phyloP scores from a whole-genome alignment of 2,888 invertebrate genomes.

The Agapostemon virescens region DNA sequence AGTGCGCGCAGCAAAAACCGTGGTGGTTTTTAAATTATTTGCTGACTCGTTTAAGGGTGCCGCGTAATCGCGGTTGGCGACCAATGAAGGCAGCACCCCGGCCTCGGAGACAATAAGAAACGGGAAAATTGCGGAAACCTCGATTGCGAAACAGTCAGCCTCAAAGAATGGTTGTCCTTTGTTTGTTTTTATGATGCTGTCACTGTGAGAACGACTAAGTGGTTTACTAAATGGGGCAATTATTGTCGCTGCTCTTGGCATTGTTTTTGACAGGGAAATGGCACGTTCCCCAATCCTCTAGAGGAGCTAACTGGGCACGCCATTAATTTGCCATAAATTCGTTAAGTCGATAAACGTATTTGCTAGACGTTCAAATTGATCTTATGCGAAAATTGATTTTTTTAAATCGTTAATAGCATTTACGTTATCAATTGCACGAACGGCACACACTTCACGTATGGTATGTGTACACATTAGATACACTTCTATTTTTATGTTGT shows the following conservation, averaged over 20 bases:
- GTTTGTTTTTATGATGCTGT: not conserved
- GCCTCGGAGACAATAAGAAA: conserved; percentile 32
- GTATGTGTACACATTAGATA: no score
- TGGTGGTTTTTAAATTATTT: conserved; percentile 48
- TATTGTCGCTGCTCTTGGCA: conserved; percentile 4
- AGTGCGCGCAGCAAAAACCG: conserved; percentile 27
- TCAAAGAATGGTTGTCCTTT: conserved; percentile 34
- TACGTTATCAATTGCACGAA: no score
- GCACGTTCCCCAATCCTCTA: not conserved
- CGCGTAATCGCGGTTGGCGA: conserved; percentile 28
- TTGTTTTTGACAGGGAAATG: not conserved
- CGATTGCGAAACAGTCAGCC: conserved; percentile 25
- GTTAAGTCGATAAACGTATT: not conserved
- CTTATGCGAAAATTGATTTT: no score
- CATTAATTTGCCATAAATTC: not conserved
- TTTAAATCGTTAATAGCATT: no score
- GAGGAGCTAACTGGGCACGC: not conserved
- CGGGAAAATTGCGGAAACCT: conserved; percentile 36
- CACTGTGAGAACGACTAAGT: not conserved
- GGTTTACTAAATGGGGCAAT: conserved; percentile 17
- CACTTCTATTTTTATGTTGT: no score
- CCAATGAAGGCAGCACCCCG: conserved; percentile 27
- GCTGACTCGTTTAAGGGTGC: conserved; percentile 24
- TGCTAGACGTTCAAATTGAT: not conserved
- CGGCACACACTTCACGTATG: no score